Conservation (phyloP, 2,797 vertebrate species). For the Cryptoblepharus egeriae region DNA sequence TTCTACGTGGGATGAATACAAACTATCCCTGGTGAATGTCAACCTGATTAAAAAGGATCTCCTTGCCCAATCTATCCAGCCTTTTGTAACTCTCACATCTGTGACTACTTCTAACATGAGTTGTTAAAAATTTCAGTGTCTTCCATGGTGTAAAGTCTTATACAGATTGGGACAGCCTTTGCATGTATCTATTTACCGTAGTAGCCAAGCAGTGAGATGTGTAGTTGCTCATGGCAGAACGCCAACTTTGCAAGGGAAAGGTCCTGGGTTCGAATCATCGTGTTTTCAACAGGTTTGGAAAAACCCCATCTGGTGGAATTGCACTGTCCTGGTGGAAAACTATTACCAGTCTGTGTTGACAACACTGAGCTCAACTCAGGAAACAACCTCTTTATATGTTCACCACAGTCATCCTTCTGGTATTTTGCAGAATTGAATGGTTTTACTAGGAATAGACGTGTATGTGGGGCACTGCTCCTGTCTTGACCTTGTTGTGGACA, state of each 20-base stretch:
- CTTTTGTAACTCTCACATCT: background rate
- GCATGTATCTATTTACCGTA: background rate
- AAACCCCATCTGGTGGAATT: too few relatives aligned
- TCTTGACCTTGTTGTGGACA: background rate
- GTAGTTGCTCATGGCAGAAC: too few relatives aligned
- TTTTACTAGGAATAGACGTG: background rate
- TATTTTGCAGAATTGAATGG: background rate
- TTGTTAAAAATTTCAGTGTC: background rate
- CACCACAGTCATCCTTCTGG: background rate
- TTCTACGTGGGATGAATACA: background rate
- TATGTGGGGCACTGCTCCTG: too few relatives aligned
- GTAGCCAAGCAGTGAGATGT: background rate
- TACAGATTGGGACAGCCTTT: background rate
- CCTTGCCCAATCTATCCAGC: background rate
- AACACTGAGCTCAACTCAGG: too few relatives aligned
- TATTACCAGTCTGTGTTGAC: too few relatives aligned
- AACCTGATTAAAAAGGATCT: background rate
- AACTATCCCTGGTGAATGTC: background rate
- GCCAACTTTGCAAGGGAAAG: too few relatives aligned
- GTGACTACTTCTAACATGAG: background rate
- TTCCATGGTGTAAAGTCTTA: background rate
- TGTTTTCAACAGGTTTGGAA: too few relatives aligned
- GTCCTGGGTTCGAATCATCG: too few relatives aligned
- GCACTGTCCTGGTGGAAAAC: too few relatives aligned
- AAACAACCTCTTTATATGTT: too few relatives aligned